Base-by-base conservation (phyloP, 2,797 vertebrate species). In the Poeciliopsis turneri region DNA sequence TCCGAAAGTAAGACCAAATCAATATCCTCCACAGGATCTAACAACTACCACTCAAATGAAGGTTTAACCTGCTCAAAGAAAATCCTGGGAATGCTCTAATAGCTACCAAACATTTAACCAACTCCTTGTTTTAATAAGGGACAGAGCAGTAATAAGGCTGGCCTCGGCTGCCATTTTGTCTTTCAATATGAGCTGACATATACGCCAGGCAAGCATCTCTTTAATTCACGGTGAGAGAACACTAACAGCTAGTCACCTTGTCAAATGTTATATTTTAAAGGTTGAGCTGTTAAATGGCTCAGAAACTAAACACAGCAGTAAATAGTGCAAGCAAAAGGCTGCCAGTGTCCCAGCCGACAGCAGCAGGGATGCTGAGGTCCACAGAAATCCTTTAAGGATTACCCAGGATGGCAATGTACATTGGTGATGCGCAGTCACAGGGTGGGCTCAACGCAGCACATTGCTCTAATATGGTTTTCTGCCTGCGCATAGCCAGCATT, bases 1-100 rank as follows among this genome's bases (percentile, higher is more conserved):
- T 92, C 86, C 79, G 72, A 89, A 75, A 78, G 84, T 87, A 90
- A 91, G 82, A 82, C 78, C 84, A 75, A 89, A 90, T 93, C 89
- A 85, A 94, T 92, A 90, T 87, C 86, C 70, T 84, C 75, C 72
- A 61, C 77, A 82, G 82, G 75, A 82, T 85, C 86, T 84, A 81
- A 82, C 75, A 83, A 61, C 79, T 82, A 80, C 70, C 79, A 66
- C 78, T 89, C 80, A 78, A 78, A 84, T 81, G 80, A 82, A 78
- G 77, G 72, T 87, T 87, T 89, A 84, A 79, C 82, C 78, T 82
- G 74, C 80, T 87, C 82, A 73, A 82, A 87, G 10, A 84, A 75
- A 55, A 88, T 76, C 74, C 81, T 79, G 59, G 25, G 84, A 88
- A 81, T 84, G 77, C 85, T 84, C 46, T 23, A 53, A 85, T 86